phyloP scores from a whole-genome alignment of 2,888 invertebrate species.

The Mimas tiliae region DNA sequence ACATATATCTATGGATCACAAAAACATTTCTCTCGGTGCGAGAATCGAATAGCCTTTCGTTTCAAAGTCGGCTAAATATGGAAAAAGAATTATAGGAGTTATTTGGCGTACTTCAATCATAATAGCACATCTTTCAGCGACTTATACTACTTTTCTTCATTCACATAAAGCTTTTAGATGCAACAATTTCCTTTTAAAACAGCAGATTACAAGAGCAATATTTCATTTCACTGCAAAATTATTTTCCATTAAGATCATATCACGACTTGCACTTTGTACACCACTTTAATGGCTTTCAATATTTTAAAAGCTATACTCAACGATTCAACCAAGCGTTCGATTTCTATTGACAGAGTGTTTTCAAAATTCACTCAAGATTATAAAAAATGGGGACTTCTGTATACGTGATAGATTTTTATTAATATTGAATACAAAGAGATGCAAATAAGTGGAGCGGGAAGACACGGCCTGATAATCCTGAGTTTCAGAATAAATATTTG shows the following conservation, averaged over 20 bases:
- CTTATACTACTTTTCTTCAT: too few species aligned
- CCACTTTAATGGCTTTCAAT: conserved; percentile 9
- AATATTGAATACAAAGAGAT: conserved; percentile 39
- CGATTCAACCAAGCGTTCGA: neutral
- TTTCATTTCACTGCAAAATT: neutral
- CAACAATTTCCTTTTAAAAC: neutral
- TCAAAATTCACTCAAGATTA: conserved; percentile 1
- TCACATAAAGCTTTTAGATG: too few species aligned
- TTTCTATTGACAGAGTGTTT: neutral
- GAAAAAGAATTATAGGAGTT: too few species aligned
- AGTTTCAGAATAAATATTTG: conserved; percentile 57
- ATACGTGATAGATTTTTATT: conserved; percentile 30
- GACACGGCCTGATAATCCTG: conserved; percentile 47
- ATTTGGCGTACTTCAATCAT: too few species aligned
- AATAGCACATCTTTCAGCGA: too few species aligned
- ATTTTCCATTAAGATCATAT: conserved; percentile 23
- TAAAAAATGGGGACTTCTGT: neutral
- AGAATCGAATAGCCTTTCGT: too few species aligned
- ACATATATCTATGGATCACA: too few species aligned
- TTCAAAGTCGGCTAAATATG: too few species aligned
- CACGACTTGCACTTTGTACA: conserved; percentile 1
- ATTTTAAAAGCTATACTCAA: conserved; percentile 22
- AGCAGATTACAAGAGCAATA: neutral
- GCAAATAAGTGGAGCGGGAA: conserved; percentile 43
- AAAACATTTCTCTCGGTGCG: too few species aligned